Evolutionary conservation across 1,140 invertebrate genomes (phyloP).

Genomic region (Ceratoteleas bidentatus): DNA sequence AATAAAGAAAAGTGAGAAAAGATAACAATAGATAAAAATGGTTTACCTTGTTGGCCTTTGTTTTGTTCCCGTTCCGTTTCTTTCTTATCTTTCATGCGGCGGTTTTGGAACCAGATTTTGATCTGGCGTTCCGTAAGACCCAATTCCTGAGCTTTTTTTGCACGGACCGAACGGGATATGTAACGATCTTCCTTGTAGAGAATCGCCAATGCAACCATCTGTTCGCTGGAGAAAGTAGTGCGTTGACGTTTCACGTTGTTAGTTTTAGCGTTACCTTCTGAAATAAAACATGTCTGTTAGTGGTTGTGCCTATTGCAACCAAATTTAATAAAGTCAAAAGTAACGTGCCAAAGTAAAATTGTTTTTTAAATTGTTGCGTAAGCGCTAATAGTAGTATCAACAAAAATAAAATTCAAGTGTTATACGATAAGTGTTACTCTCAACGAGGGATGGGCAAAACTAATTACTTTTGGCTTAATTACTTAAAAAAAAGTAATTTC

Average conservation of each 20-base stretch:
- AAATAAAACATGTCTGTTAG: conserved; percentile 6
- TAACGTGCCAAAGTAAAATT: too few relatives aligned
- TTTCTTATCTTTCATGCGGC: conserved; percentile 87
- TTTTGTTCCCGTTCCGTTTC: conserved; percentile 72
- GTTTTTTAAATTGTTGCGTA: too few relatives aligned
- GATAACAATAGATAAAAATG: too few relatives aligned
- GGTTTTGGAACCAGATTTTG: conserved; percentile 93
- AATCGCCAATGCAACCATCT: conserved; percentile 90
- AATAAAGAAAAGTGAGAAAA: too few relatives aligned
- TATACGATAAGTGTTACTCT: too few relatives aligned
- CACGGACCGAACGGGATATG: conserved; percentile 88
- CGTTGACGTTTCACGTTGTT: conserved; percentile 80
- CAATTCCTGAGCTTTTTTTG: conserved; percentile 88
- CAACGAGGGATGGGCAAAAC: too few relatives aligned
- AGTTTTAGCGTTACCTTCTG: conserved; percentile 35
- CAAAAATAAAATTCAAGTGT: too few relatives aligned
- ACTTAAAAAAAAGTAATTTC: too few relatives aligned
- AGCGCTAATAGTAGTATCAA: too few relatives aligned
- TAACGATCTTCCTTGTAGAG: conserved; percentile 91
- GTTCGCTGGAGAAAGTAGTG: conserved; percentile 91
- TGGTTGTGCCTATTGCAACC: too few relatives aligned
- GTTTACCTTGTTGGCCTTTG: conserved; percentile 30
- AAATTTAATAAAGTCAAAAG: too few relatives aligned
- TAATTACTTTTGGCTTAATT: too few relatives aligned
- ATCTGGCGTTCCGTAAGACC: conserved; percentile 91